Conservation (phyloP, 1,140 invertebrate genomes). For the Cydia fagiglandana region DNA sequence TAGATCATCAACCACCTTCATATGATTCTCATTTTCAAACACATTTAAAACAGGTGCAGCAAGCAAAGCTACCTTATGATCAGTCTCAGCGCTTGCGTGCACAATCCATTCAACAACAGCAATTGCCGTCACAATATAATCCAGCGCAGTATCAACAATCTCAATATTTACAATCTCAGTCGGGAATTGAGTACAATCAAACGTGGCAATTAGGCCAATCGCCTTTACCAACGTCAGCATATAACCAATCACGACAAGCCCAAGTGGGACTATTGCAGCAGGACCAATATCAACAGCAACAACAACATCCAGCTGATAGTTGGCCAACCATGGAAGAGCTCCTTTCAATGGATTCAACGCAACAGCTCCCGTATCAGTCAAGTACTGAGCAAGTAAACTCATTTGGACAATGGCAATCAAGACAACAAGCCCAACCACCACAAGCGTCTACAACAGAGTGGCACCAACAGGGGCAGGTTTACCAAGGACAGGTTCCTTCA, state of each 20-base stretch:
- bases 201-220: background rate
- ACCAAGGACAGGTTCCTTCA: background rate
- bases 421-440: background rate
- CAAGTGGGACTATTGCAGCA: background rate
- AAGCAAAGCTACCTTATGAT: background rate
- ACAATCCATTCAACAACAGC: background rate
- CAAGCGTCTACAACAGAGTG: background rate
- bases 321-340: conserved; percentile 5
- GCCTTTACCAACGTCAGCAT: background rate
- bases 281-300: background rate
- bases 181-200: background rate
- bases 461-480: background rate
- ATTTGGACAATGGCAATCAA: background rate
- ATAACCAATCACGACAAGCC: background rate
- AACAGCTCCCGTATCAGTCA: background rate
- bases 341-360: background rate
- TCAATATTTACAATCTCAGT: background rate
- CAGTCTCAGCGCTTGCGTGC: background rate
- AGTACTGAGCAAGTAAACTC: background rate
- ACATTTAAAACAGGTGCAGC: background rate
- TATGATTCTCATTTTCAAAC: background rate
- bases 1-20: background rate
- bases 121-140: background rate
- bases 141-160: background rate
- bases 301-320: background rate